Percentiles rank a stretch among this genome's conserved stretches.
Conservation (phyloP, 1,140 invertebrate genomes). For the Drosophila micromelanica region DNA sequence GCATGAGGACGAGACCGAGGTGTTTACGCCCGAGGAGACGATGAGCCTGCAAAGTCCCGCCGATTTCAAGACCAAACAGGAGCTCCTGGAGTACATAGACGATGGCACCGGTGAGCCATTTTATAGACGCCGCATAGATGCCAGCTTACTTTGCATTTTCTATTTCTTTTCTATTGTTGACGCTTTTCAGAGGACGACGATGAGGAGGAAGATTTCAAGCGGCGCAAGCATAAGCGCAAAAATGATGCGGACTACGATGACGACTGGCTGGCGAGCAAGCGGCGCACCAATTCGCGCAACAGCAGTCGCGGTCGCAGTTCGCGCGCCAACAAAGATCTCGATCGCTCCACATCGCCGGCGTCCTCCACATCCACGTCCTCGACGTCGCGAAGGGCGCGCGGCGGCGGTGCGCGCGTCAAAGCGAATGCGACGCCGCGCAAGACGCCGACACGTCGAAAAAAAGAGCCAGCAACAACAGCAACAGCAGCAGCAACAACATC, state of each 20-base stretch:
- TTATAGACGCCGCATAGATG: background rate
- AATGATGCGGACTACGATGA: constrained; percentile 83
- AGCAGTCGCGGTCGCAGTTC: constrained; percentile 73
- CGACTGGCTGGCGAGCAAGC: constrained; percentile 74
- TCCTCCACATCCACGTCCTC: constrained; percentile 78
- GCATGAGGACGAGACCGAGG: constrained; percentile 49
- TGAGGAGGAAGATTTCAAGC: constrained; percentile 80
- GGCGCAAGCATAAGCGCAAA: constrained; percentile 74
- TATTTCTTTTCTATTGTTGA: background rate
- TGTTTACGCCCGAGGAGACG: constrained; percentile 52
- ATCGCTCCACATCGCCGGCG: constrained; percentile 78
- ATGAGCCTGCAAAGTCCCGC: constrained; percentile 72
- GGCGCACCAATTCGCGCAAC: constrained; percentile 62
- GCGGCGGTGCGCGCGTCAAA: constrained; percentile 43
- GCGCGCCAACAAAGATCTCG: constrained; percentile 64
- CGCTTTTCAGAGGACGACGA: constrained; percentile 65
- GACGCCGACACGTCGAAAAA: constrained; percentile 73
- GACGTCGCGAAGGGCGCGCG: constrained; percentile 55
- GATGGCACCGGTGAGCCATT: constrained; percentile 75
- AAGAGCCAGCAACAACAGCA: constrained; percentile 47
- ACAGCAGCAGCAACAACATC: constrained; percentile 29
- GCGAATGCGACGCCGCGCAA: constrained; percentile 65
- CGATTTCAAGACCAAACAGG: constrained; percentile 77
- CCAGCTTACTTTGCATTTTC: constrained; percentile 16
- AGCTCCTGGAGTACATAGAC: constrained; percentile 79